Evolutionary conservation across 2,888 invertebrate genomes (phyloP).

Genomic region (Limnephilus lunatus): DNA sequence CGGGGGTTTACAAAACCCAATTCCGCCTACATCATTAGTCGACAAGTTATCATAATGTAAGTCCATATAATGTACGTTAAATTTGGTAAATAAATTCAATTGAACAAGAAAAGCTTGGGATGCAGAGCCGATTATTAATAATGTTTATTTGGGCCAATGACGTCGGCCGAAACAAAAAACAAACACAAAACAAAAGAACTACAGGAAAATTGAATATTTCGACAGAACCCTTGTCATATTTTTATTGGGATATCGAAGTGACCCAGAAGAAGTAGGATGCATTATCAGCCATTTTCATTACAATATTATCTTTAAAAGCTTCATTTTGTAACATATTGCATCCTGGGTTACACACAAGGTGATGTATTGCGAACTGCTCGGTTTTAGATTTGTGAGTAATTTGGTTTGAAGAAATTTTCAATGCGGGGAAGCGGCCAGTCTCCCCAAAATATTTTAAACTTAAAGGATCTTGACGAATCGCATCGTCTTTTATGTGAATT

Average conservation of each 20-base stretch:
- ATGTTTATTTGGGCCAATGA: conserved; percentile 32
- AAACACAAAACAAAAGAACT: conserved; percentile 50
- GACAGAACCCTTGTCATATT: conserved; percentile 54
- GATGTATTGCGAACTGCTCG: too few species aligned
- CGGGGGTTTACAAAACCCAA: not conserved
- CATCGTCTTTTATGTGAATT: too few species aligned
- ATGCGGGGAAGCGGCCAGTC: too few species aligned
- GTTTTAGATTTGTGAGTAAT: too few species aligned
- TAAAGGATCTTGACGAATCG: too few species aligned
- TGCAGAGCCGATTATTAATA: conserved; percentile 25
- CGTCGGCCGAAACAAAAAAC: conserved; percentile 47
- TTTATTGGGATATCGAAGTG: conserved; percentile 31
- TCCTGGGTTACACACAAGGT: too few species aligned
- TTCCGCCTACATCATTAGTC: not conserved
- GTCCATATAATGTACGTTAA: not conserved
- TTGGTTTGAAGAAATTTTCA: too few species aligned
- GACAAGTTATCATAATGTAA: not conserved
- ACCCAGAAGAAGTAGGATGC: not conserved
- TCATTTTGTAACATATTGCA: too few species aligned
- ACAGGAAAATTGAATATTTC: conserved; percentile 58
- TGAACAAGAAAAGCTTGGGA: not conserved
- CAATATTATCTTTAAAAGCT: not conserved
- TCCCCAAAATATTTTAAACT: too few species aligned
- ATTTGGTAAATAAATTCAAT: not conserved
- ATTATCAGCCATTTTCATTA: conserved; percentile 23